Base-by-base conservation (phyloP, 2,888 invertebrate species). In the Drosophila paucipuncta region DNA sequence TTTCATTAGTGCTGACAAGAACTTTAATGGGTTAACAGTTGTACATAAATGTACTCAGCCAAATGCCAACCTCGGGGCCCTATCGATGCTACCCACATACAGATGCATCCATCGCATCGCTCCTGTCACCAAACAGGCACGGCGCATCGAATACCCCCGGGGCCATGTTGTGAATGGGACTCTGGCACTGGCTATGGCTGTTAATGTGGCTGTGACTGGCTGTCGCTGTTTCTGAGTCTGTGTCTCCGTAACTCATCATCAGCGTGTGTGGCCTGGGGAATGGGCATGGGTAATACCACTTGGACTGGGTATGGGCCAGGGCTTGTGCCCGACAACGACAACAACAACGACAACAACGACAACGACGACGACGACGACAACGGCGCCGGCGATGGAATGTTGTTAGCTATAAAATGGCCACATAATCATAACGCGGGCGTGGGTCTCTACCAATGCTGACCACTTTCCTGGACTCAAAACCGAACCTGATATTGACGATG, bases 391-490 rank as follows among this genome's bases (percentile, higher is more conserved):
- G 64, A 63, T 85, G 85, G 85, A 85, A 85, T 85, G 85, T 83
- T 85, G 85, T 88, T 85, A 85, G 85, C 83, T 85, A 85, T 85
- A 85, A 85, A 85, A 85, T 90, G 89, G 90, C 89, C 85, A 86
- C 90, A 90, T 90, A 90, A 90, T 89, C 85, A 85, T 89, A 90
- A 89, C 87, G 89, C 85, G 81, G 86, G 90, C 85, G 91, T 85
- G 85, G 90, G 90, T 28, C 73, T 60, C 57, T n/a, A 65, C 62
- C 33, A 58, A 62, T 75, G 66, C 28, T 68, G 73, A 65, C 74
- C 67, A 64, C 73, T 75, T 68, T 64, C 70, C 58, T 76, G 83
- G 71, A 73, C 62, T 61, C 67, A 67, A 78, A 72, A 57, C 71
- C 78, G 75, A 87, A 91, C 85, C 86, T 86, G 91, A 89, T 85